Evolutionary conservation across 2,888 invertebrate genomes (phyloP), one percentile per base, ranked within the genome.

Genomic region (Gastracanthus pulcherrimus): DNA sequence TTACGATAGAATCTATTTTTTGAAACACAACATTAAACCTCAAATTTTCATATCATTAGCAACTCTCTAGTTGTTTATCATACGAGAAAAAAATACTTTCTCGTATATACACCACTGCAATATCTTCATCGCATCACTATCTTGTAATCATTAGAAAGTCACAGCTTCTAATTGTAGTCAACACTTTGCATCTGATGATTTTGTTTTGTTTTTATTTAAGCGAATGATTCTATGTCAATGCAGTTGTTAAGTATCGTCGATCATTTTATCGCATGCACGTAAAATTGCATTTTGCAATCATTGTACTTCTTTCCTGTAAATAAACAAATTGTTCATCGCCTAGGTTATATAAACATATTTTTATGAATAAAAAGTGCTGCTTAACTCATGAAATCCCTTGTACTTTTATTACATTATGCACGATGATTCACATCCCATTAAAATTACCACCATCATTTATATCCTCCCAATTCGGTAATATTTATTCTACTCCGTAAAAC

Each of bases 291-390:
- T 58, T 38, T 31, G 48, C 38, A 71, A 72, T 58, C 7, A 66
- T 66, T 66, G 36, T 76, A 55, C 19, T 34, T 38, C 16, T 71
- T 45, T 67, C 26, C 60, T 77, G 78, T 78, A 82, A 75, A 82
- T 82, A 82, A 51, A 70, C 19, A 34, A 78, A 69, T 64, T 71
- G 55, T 48, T 36, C 13, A 62, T 55, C 26, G 31, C 36, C 41
- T 81, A 78, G 58, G 26, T 78, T 77, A 75, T 70, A n/a, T 31
- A 60, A 77, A 62, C 74, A 77, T 81, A 82, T 82, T 78, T 78
- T 82, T 82, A 78, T 78, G 62, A 78, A 81, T 78, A 78, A 81
- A 81, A 81, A 74, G 55, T 75, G 31, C 62, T 78, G 34, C 51
- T 70, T 60, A 77, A 67, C 48, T 48, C 60, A 36, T 62, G n/a